phyloP scores from a whole-genome alignment of 2,113 vertebrate species.

The Elachura formosa region DNA sequence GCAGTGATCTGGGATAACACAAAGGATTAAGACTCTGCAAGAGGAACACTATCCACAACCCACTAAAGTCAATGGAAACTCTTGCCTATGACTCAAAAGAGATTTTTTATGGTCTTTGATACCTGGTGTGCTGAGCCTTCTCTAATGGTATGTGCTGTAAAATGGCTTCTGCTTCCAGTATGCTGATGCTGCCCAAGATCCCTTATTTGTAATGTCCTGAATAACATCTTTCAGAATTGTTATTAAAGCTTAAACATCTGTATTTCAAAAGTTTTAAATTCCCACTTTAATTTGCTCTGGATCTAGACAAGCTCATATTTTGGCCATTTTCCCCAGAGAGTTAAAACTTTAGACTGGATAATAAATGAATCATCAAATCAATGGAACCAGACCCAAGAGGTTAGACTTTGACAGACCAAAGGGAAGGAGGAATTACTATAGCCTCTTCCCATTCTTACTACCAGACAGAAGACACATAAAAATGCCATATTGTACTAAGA shows the following conservation, averaged over 20 bases:
- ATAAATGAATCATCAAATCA: slow-evolving; percentile 23
- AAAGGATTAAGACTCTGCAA: not conserved
- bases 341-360: slow-evolving; percentile 3
- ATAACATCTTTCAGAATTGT: not conserved
- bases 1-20: not conserved
- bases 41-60: not conserved
- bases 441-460: not conserved
- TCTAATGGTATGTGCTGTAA: not conserved
- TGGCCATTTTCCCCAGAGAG: not conserved
- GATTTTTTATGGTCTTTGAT: not conserved
- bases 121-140: not conserved
- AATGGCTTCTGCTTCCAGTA: not conserved
- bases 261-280: not conserved
- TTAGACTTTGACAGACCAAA: not conserved
- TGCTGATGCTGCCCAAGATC: not conserved
- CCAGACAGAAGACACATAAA: not conserved
- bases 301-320: slow-evolving; percentile 2
- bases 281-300: not conserved
- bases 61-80: not conserved
- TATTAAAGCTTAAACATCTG: not conserved
- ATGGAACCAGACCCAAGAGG: not conserved
- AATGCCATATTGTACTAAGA: not conserved
- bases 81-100: not conserved
- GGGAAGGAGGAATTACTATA: not conserved
- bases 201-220: not conserved